Conservation (phyloP, 2,113 vertebrate genomes). For the Calidris pugnax region DNA sequence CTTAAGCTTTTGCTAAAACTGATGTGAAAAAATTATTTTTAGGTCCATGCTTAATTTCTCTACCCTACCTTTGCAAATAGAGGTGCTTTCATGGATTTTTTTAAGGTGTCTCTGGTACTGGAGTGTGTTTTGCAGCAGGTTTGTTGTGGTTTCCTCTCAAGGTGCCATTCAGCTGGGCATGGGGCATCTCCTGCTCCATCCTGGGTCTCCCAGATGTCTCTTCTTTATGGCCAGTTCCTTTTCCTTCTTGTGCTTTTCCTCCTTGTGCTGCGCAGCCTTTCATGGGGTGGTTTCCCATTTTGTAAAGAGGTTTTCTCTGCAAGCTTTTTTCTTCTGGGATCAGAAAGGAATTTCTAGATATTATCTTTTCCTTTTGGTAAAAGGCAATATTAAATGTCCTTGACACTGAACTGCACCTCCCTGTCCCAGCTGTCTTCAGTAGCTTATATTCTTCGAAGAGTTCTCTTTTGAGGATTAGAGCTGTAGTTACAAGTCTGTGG, state of each 20-base stretch:
- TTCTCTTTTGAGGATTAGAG: not conserved
- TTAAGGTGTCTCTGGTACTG: accelerated
- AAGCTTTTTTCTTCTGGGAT: not conserved
- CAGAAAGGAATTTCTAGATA: not conserved
- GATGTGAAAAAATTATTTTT: not conserved
- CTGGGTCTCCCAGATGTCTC: not conserved
- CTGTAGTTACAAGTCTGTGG: not conserved
- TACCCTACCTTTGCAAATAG: not conserved
- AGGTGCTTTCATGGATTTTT: not conserved
- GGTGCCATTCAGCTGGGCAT: not conserved
- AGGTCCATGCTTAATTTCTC: not conserved
- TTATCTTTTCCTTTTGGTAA: not conserved
- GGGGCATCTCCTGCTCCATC: not conserved
- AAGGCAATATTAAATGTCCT: not conserved
- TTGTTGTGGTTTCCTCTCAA: not conserved
- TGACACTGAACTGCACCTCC: not conserved
- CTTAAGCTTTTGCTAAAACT: not conserved
- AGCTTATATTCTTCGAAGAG: not conserved
- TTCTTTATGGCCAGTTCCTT: not conserved
- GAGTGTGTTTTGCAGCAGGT: not conserved
- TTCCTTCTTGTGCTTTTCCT: not conserved
- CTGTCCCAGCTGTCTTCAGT: not conserved
- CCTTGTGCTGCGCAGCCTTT: not conserved
- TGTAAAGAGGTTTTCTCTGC: not conserved
- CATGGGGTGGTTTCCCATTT: not conserved